Evolutionary conservation across 1,140 invertebrate genomes (phyloP), one percentile per base, ranked within the genome.

Genomic region (Vanessa atalanta): DNA sequence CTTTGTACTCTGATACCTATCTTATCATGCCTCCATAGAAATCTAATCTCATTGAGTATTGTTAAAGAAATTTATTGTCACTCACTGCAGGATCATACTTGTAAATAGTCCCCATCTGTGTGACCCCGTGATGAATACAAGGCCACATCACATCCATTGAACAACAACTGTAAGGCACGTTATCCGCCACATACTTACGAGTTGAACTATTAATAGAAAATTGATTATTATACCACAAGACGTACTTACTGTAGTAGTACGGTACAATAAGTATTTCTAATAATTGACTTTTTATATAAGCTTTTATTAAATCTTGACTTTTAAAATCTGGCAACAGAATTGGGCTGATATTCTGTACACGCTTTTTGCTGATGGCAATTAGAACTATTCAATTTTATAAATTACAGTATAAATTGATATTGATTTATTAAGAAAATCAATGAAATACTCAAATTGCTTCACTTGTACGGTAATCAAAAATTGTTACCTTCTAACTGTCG

Each of bases 131-230:
- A 63, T 92, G 90, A 14, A 91, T 86, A 65, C 89, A 92, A n/a
- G 89, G 89, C 75, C 83, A 85, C 67, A 89, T 78, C 6, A 72
- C 81, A 55, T 89, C 82, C 83, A 87, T 86, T 0, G 88, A 87
- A 68, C 89, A 91, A 65, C 90, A 92, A 65, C 90, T 92, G 77
- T 91, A 92, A 0, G 90, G 90, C 1, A 92, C 90, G 61, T 87
- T 91, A 75, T 91, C 90, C 1, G 84, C 85, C 7, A 92, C 83
- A 72, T 89, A 92, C 74, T 88, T 92, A 13, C 73, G 83, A 63
- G 26, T 51, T 1, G 73, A 63, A 31, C 82, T 79, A 63, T 48
- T 37, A 9, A 60, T 16, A 66, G 23, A 47, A 70, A 55, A 23
- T 57, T 12, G 20, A 26, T 57, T 57, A 23, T 57, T 16, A 16